Percentiles rank a stretch among this genome's conserved stretches.
Conservation (phyloP, 2,797 vertebrate genomes). For the Microchirus variegatus region DNA sequence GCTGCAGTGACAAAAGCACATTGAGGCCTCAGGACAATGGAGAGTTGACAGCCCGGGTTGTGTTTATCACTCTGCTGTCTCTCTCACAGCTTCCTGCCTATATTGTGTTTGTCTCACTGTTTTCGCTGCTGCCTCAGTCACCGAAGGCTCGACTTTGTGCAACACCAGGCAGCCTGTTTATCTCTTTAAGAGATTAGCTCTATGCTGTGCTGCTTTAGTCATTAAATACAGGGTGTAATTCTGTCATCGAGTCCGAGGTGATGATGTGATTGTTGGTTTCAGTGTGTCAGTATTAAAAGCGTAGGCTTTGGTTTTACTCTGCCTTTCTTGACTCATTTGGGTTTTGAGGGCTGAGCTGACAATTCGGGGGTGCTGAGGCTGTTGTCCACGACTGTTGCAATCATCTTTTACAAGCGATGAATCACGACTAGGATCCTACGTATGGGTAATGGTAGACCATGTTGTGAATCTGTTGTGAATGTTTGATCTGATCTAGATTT, state of each 20-base stretch:
- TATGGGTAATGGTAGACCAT: background rate
- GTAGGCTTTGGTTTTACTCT: conserved; percentile 26
- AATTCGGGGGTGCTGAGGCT: conserved; percentile 15
- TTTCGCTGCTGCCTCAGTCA: conserved; percentile 20
- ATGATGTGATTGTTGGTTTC: conserved; percentile 42
- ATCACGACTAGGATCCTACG: conserved; percentile 1
- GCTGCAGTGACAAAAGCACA: conserved; percentile 73
- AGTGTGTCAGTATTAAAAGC: conserved; percentile 26
- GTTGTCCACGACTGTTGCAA: conserved; percentile 23
- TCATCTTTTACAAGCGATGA: conserved; percentile 25
- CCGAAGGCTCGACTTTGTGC: conserved; percentile 1
- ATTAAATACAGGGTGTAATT: conserved; percentile 51
- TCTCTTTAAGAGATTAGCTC: conserved; percentile 15
- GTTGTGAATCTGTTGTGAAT: no score
- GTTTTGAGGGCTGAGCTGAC: conserved; percentile 18
- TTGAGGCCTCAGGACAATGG: conserved; percentile 73
- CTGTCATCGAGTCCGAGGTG: conserved; percentile 18
- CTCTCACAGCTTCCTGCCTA: conserved; percentile 36
- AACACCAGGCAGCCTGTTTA: conserved; percentile 31
- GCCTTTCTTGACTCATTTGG: conserved; percentile 11
- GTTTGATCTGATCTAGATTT: no score
- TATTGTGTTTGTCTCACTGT: conserved; percentile 43
- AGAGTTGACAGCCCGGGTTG: conserved; percentile 54
- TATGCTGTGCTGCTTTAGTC: conserved; percentile 26
- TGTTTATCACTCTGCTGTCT: conserved; percentile 44